These are phyloP conservation scores for Hofmannophila pseudospretella DNA, from an alignment of 2,888 invertebrate species.

Conservation along the genomic window DNA sequence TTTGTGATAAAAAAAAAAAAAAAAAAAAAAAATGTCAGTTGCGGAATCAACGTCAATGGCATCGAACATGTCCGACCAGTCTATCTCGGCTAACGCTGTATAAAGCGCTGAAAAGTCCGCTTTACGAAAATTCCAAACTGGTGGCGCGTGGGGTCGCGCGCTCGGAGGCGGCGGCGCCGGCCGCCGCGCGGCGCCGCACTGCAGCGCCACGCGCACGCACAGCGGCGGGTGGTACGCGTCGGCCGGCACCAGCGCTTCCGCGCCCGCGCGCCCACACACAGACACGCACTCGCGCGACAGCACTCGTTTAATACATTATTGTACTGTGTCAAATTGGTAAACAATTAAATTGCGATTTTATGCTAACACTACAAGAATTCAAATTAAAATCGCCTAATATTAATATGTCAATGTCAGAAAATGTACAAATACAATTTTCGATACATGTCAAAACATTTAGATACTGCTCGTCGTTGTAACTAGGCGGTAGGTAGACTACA, in stretches of 20 bases:
- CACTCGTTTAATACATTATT: background rate
- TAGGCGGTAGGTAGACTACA: slow-evolving; percentile 6
- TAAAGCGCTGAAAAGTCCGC: no score
- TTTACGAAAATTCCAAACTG: slow-evolving; percentile 11
- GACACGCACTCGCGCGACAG: background rate
- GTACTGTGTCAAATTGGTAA: background rate
- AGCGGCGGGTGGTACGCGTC: no score
- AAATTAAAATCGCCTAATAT: slow-evolving; percentile 2
- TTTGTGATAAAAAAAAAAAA: no score
- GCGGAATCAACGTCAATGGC: no score
- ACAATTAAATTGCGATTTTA: background rate
- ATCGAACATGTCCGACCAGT: no score
- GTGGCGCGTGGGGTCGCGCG: no score
- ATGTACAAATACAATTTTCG: slow-evolving; percentile 3
- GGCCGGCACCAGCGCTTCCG: slow-evolving; percentile 1
- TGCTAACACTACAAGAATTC: background rate
- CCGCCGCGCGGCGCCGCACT: no score
- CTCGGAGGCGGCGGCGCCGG: no score
- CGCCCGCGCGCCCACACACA: background rate
- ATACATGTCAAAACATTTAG: slow-evolving; percentile 3
- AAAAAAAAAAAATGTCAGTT: no score
- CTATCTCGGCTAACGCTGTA: no score
- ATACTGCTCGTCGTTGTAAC: slow-evolving; percentile 3
- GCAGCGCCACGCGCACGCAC: no score
- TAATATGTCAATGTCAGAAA: background rate